Evolutionary conservation across 1,140 invertebrate genomes (phyloP), one percentile per base, ranked within the genome.

Genomic region (Tetramorium simillimum): DNA sequence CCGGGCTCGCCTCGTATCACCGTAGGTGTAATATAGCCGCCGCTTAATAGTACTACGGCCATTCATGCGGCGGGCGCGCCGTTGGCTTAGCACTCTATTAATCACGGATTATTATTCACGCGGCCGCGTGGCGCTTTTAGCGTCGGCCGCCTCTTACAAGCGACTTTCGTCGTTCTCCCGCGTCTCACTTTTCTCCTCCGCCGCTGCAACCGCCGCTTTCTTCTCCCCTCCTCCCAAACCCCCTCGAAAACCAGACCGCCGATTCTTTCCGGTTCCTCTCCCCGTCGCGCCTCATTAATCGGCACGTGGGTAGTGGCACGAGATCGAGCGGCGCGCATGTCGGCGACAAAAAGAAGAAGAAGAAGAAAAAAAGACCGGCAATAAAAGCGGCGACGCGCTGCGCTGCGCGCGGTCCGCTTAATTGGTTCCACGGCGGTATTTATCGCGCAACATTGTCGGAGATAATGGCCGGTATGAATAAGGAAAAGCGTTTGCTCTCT

Each of bases 81-180:
- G 88, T 69, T 88, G 91, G 91, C 91, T 92, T 91, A 92, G 91
- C 91, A 91, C 92, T 93, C 93, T 93, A 94, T 94, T 94, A 94
- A 94, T 93, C 93, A 94, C 87, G 91, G 93, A 94, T 94, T 94
- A 94, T 94, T 94, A 93, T 94, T 94, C 93, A 94, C 93, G 92
- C 91, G 87, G 84, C 86, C 85, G 90, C 88, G 91, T 86, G 90
- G 85, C 86, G 92, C 93, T 92, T 93, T 94, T 94, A 92, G 87
- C 92, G 87, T 43, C 78, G 88, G 37, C 89, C 89, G 43, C 14
- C 80, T 60, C 58, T 84, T 84, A 53, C 51, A n/a, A 62, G 80
- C 28, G 90, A 92, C 91, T 91, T 92, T 92, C 88, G 91, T 92
- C 89, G 88, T 70, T 88, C 82, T 84, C 60, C 28, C 73, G 65